Evolutionary conservation across 23 tunicate species (phyloP).

Genomic region (Oikopleura vanhoeffeni): DNA sequence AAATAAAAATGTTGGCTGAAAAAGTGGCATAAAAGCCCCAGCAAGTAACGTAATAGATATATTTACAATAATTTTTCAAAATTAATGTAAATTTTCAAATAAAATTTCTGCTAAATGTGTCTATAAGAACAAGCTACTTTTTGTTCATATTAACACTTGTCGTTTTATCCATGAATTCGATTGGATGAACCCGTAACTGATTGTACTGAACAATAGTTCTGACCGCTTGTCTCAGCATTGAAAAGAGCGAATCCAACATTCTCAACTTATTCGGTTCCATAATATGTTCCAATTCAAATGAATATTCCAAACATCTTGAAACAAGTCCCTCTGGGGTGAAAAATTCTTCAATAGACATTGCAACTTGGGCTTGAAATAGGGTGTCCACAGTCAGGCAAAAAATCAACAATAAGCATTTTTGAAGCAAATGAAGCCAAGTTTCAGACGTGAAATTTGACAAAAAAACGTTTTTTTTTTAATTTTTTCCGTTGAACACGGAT

Average conservation of each 20-base stretch:
- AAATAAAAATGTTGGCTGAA: too few relatives aligned
- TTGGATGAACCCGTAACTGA: too few relatives aligned
- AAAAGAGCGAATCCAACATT: slow-evolving; percentile 56
- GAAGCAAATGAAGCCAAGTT: too few relatives aligned
- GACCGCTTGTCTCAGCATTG: slow-evolving; percentile 76
- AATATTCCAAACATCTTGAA: slow-evolving; percentile 26
- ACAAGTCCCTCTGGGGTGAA: slow-evolving; percentile 67
- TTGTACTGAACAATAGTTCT: slow-evolving; percentile 79
- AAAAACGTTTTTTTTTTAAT: too few relatives aligned
- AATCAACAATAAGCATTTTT: too few relatives aligned
- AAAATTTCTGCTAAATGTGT: background rate
- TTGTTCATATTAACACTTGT: background rate
- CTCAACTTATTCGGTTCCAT: slow-evolving; percentile 72
- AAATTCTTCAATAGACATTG: slow-evolving; percentile 7
- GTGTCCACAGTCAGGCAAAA: too few relatives aligned
- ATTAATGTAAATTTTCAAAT: background rate
- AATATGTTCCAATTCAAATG: slow-evolving; percentile 59
- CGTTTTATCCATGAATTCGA: slow-evolving; percentile 61
- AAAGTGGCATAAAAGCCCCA: too few relatives aligned
- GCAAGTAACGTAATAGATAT: too few relatives aligned
- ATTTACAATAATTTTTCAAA: background rate
- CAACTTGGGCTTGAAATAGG: background rate
- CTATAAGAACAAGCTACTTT: too few relatives aligned
- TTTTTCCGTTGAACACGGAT: too few relatives aligned
- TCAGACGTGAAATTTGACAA: too few relatives aligned